phyloP scores from a whole-genome alignment of 1,140 invertebrate genomes.

The Pogonognathellus flavescens region DNA sequence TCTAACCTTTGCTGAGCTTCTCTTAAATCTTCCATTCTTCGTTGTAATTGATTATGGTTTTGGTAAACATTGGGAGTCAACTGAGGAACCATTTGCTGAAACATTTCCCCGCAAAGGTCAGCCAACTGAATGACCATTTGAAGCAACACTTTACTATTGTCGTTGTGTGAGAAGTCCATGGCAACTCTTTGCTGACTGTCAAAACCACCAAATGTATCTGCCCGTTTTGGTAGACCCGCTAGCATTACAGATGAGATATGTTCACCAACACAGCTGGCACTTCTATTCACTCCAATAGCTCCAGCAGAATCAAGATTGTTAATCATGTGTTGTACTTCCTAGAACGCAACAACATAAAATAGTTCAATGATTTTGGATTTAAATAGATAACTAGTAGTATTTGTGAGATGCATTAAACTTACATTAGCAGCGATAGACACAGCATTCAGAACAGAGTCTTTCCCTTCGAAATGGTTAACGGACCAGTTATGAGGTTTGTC shows the following conservation, averaged over 20 bases:
- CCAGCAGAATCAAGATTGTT: constrained; percentile 51
- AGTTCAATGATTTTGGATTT: no score
- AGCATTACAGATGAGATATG: constrained; percentile 84
- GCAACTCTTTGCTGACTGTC: constrained; percentile 73
- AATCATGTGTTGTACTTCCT: constrained; percentile 64
- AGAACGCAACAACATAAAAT: constrained; percentile 1
- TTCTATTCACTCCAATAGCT: constrained; percentile 77
- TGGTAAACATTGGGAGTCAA: constrained; percentile 59
- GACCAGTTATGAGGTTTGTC: constrained; percentile 65
- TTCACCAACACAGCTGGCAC: constrained; percentile 92
- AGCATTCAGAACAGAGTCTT: constrained; percentile 59
- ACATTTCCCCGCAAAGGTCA: constrained; percentile 66
- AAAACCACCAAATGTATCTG: constrained; percentile 95
- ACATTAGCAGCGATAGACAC: constrained; percentile 58
- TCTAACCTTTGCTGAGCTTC: constrained; percentile 64
- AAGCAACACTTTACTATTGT: constrained; percentile 56
- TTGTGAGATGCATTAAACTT: background rate
- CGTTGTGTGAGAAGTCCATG: constrained; percentile 40
- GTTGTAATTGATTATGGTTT: constrained; percentile 61
- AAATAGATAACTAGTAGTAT: no score
- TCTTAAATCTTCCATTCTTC: constrained; percentile 65
- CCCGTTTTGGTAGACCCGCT: constrained; percentile 87
- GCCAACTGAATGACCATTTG: constrained; percentile 65
- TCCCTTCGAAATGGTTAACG: constrained; percentile 60
- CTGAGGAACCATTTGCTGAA: constrained; percentile 65